Evolutionary conservation across 1,140 invertebrate genomes (phyloP).

Genomic region (Bombus picipes): DNA sequence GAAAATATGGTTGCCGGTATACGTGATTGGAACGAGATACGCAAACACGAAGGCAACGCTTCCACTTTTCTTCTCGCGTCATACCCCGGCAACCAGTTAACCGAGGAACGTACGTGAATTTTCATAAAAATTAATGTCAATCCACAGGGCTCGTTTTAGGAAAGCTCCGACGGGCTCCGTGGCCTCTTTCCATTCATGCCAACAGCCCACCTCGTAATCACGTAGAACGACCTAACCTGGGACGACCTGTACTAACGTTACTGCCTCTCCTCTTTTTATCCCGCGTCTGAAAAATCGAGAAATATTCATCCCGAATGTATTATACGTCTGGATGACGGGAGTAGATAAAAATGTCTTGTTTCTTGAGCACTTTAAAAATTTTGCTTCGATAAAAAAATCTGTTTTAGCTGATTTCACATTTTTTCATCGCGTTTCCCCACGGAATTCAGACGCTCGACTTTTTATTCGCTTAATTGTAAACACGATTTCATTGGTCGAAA

Average conservation of each 20-base stretch:
- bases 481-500: no score
- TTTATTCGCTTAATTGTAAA: no score
- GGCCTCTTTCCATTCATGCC: neutral
- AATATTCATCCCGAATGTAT: neutral
- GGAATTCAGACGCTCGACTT: no score
- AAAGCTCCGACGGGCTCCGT: neutral
- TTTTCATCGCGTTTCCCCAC: no score
- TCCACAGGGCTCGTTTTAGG: conserved; percentile 39
- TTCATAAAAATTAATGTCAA: conserved; percentile 71
- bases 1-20: no score
- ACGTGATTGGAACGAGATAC: no score
- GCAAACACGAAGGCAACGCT: neutral
- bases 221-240: conserved; percentile 5
- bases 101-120: conserved; percentile 41
- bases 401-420: neutral
- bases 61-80: conserved; percentile 11
- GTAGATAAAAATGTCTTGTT: neutral
- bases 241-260: neutral
- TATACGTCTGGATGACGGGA: neutral
- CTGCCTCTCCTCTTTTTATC: neutral
- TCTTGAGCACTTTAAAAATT: neutral
- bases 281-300: neutral
- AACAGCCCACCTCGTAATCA: conserved; percentile 7
- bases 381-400: neutral
- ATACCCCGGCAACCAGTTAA: conserved; percentile 5